These are phyloP conservation scores for Cryptocheilus praepositus DNA, from an alignment of 2,888 invertebrate species.

Conservation along the genomic window DNA sequence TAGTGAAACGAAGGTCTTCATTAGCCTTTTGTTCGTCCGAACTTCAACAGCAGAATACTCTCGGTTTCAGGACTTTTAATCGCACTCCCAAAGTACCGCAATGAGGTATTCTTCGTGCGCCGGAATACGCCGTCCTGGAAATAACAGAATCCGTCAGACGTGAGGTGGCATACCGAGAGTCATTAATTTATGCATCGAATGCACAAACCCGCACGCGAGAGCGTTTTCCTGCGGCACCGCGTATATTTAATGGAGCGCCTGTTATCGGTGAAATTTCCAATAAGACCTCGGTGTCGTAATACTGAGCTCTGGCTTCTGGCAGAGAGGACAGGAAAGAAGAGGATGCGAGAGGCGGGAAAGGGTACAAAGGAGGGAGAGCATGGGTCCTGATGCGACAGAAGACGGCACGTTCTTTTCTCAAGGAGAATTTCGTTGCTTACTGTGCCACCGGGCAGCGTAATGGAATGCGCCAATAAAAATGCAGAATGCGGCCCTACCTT, in stretches of 20 bases:
- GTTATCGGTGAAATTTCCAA: conserved; percentile 58
- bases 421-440: conserved; percentile 41
- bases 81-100: neutral
- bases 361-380: neutral
- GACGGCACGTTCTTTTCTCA: conserved; percentile 13
- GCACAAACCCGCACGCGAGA: conserved; percentile 41
- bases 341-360: conserved; percentile 2
- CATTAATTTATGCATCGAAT: conserved; percentile 55
- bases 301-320: conserved; percentile 24
- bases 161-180: conserved; percentile 46
- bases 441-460: conserved; percentile 43
- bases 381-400: neutral
- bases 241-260: conserved; percentile 52
- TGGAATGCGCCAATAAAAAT: conserved; percentile 66
- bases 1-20: neutral
- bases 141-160: conserved; percentile 49
- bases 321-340: too few species aligned
- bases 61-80: neutral
- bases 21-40: too few species aligned
- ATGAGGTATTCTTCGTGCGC: conserved; percentile 6
- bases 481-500: conserved; percentile 50
- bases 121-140: conserved; percentile 7
- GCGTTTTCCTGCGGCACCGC: conserved; percentile 37
- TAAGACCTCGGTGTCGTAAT: conserved; percentile 38
- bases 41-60: too few species aligned